These are phyloP conservation scores for Contarinia nasturtii DNA, from an alignment of 1,140 invertebrate genomes.

Conservation along the genomic window DNA sequence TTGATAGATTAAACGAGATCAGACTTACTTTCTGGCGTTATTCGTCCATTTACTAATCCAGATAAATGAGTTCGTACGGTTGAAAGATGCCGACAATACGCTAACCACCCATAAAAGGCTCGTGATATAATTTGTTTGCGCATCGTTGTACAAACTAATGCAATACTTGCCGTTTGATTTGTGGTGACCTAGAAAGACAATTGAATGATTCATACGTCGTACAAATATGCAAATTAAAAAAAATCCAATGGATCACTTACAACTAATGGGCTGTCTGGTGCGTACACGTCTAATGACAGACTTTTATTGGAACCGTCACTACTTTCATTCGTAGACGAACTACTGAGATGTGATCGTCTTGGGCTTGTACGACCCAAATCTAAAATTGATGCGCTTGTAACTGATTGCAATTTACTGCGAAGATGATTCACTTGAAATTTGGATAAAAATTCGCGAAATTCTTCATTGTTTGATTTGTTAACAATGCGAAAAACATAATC, in stretches of 20 bases:
- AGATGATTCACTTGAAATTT: neutral
- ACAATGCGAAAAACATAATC: conserved; percentile 87
- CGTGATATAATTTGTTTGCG: conserved; percentile 81
- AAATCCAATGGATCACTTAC: too few relatives aligned
- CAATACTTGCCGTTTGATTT: conserved; percentile 32
- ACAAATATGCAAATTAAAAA: too few relatives aligned
- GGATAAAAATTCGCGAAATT: conserved; percentile 37
- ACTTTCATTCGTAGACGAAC: conserved; percentile 22
- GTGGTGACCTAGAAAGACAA: conserved; percentile 8
- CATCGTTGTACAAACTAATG: conserved; percentile 83
- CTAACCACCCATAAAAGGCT: conserved; percentile 92
- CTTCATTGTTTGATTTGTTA: conserved; percentile 53
- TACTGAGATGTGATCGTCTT: conserved; percentile 18
- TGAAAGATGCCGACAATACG: conserved; percentile 78
- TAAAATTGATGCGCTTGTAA: conserved; percentile 19
- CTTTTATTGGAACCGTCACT: conserved; percentile 24
- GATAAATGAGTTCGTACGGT: conserved; percentile 82
- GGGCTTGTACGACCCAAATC: conserved; percentile 21
- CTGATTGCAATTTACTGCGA: conserved; percentile 6
- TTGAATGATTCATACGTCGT: too few relatives aligned
- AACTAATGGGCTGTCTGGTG: conserved; percentile 15
- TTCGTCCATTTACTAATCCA: conserved; percentile 59
- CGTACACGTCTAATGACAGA: conserved; percentile 19
- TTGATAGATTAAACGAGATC: neutral
- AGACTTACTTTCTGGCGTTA: conserved; percentile 35